Base-by-base conservation (phyloP, 2,888 invertebrate species). In the Hipparchia semele region DNA sequence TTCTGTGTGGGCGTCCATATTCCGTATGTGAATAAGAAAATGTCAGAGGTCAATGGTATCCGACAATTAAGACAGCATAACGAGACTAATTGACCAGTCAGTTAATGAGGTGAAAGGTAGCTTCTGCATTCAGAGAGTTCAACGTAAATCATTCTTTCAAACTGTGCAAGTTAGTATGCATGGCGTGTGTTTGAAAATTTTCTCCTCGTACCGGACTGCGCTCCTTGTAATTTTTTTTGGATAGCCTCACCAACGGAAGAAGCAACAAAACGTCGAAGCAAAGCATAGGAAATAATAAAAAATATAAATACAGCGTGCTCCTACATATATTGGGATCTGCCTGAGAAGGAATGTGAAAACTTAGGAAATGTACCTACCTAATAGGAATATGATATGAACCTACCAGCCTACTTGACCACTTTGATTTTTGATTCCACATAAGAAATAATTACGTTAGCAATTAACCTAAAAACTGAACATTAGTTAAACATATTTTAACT, bases 21-120 rank as follows among this genome's bases (percentile, higher is more conserved):
- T 39, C 39, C 39, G 39, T 39, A 39, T 67, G 72, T 65, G 72
- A 72, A 65, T 74, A 59, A 70, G 75, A 65, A 72, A 68, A 78
- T 78, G 77, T 80, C 74, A 75, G 70, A 73, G 77, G 78, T 79
- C 75, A 79, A 78, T 66, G 73, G 73, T 73, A 76, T 74, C 70
- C 74, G 69, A 67, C 73, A 74, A 75, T 74, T 75, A 72, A 39
- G 56, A 72, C 39, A 12, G 49, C 62, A 61, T 62, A 54, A 67
- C 49, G 33, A 59, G 70, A 23, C 68, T 71, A 73, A 71, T 73
- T 73, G 61, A 70, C 67, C 60, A 66, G 54, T 58, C 67, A 49
- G 49, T 70, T 70, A 4, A 56, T 51, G 8, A 68, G 70, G 62
- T 68, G 58, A 68, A 67, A 73, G 73, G 51, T 68, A 70, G 70